Base-by-base conservation (phyloP, 92 coral and sea anemone species). In the Palythoa grandiflora region DNA sequence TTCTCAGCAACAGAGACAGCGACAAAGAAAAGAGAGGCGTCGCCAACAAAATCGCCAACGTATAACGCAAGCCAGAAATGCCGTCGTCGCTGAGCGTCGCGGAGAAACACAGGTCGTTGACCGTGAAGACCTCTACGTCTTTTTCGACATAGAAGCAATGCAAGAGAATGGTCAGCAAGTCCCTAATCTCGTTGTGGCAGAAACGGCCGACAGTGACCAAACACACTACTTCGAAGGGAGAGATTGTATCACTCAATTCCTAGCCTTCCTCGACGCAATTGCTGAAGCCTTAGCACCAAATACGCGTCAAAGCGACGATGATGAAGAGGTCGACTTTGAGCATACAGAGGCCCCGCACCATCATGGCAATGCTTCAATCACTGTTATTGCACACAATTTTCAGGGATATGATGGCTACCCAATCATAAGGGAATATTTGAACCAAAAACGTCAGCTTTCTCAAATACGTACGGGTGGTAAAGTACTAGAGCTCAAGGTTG, bases 101-200 rank as follows among this genome's bases (percentile, higher is more conserved):
- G 14, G 16, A 54, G 14, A 54, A 54, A 9, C 12, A 54, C 60
- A 54, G 16, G 14, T 12, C 60, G 2, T 54, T 14, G 60, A 9
- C 60, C 12, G 68, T 5, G 4, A 54, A 14, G 60, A 54, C 2
- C 4, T 1, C 9, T 54, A 14, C 47, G 68, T 60, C 2, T 60
- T 13, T 15, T 60, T 60, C 20, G 68, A 60, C 55, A 73, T 73
- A n/a, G 78, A 73, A 13, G 54, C 78, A n/a, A 73, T 73, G 78
- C 78, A 73, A 38, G 68, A 60, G n/a, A 14, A 54, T 9, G 68
- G 68, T 4, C 6, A 60, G 6, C 68, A 60, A 4, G 68, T 60
- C n/a, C 68, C 68, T 2, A 60, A 60, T 15, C 20, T 60, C 1
- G 19, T 60, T 12, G 68, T 60, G 1, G 19, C 68, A 9, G 60